Evolutionary conservation across 2,797 vertebrate genomes (phyloP), one percentile per base, ranked within the genome.

Genomic region (Myripristis murdjan): DNA sequence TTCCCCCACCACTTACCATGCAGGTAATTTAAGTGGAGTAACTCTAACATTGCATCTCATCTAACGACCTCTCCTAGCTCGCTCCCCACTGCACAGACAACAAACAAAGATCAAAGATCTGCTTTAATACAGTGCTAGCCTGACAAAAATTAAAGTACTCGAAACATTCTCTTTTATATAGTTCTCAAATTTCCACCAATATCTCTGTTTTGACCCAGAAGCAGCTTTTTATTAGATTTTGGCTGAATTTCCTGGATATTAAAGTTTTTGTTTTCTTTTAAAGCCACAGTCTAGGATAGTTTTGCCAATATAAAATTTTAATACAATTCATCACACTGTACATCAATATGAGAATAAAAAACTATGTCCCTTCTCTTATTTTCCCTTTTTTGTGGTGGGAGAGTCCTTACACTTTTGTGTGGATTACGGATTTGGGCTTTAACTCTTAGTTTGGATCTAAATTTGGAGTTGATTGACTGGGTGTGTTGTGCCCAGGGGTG

Each of bases 161-260:
- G 37, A 75, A 58, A 64, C 28, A 33, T 33, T 46, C 28, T 64
- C 23, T 64, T 52, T 55, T 54, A 35, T 51, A 22, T 20, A 26
- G 15, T 31, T 65, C 18, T 54, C 23, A 7, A 14, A 39, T 44
- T 64, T 55, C 35, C 33, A 23, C 20, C 64, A 47, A 24, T 62
- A 72, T 63, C 53, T 60, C 28, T 14, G 10, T 44, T 73, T 46
- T 48, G 56, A 77, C 41, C 57, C 64, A 64, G 39, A 43, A 54
- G 49, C 60, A 22, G 10, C 64, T 60, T 76, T 75, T 73, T 68
- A 80, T 82, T 73, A 67, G 28, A 73, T 82, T 75, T 54, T 10
- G 12, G 23, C 6, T 7, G 14, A 28, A 31, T 68, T 35, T 61
- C 49, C 20, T 44, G 16, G 76, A 74, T 82, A 77, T 77, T 87